Conservation (phyloP, 2,797 vertebrate genomes). For the Apodemus agrarius region DNA sequence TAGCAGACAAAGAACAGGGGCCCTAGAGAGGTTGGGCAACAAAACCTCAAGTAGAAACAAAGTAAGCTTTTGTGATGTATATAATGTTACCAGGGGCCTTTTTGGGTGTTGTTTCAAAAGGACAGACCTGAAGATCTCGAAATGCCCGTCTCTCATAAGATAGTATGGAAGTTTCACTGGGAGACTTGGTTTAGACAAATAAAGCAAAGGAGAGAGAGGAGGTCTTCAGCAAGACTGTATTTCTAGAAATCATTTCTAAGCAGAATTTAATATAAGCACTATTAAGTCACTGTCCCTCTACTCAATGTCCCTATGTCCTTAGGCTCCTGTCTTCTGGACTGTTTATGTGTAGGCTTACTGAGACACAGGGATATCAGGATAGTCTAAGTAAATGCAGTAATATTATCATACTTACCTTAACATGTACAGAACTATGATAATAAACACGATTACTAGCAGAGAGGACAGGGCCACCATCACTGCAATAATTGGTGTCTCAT, state of each 20-base stretch:
- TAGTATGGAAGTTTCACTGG: not conserved
- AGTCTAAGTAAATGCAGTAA: constrained; percentile 34
- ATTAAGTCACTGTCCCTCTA: constrained; percentile 28
- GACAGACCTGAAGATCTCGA: constrained; percentile 39
- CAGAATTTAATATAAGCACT: constrained; percentile 39
- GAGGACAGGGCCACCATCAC: constrained; percentile 98
- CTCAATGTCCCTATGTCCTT: not conserved
- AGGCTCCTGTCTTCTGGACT: constrained; percentile 38
- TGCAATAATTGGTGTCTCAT: constrained; percentile 97
- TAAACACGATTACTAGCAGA: constrained; percentile 98
- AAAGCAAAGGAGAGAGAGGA: not conserved
- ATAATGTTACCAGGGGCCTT: not conserved
- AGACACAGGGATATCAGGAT: not conserved
- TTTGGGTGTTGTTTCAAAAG: not conserved
- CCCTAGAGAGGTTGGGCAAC: not conserved
- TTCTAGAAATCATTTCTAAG: constrained; percentile 37
- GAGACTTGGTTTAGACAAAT: constrained; percentile 35
- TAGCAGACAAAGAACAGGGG: not conserved
- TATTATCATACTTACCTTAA: constrained; percentile 91
- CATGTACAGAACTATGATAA: constrained; percentile 99
- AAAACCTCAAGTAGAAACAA: constrained; percentile 45
- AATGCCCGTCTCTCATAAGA: not conserved
- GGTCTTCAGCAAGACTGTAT: constrained; percentile 15
- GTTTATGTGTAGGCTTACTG: not conserved
- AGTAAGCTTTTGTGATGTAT: constrained; percentile 5